Base-by-base conservation (phyloP, 2,113 vertebrate species). In the Xenus cinereus region DNA sequence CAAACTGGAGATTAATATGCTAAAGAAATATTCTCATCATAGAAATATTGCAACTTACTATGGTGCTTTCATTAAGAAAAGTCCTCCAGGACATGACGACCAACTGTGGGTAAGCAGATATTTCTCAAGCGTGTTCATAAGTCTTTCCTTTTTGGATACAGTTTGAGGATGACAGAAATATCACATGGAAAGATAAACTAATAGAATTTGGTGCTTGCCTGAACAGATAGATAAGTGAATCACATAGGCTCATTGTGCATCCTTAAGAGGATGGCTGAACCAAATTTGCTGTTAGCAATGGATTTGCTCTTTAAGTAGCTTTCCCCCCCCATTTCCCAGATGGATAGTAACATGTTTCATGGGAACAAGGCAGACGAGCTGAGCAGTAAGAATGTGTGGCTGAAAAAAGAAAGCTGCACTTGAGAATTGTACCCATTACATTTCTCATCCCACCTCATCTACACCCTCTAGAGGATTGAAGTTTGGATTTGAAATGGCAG, bases 21-120 rank as follows among this genome's bases (percentile, higher is more conserved):
- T 99, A 93, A 99, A 99, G 98, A 99, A 99, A 92, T 99, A 99
- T 67, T 99, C 99, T 69, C 99, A 99, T 96, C 99, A 99, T 96
- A 98, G 99, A 97, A 99, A 99, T 95, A 99, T 99, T 41, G 99
- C 99, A 95, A 99, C 99, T n/a, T 99, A 99, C 37, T 99, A 99
- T 8, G 99, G 99, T 97, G 99, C 99, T 96, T 99, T 99, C 97
- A 99, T 99, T 97, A 99, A 99, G 97, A 99, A 99, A 90, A 99
- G 99, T 94, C 99, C 99, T 21, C 99, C 99, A 10, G 99, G 99
- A 43, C 99, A 99, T 16, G 99, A 99, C 23, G 99, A 99, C 98
- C 99, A 99, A 67, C 98, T 99, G 23, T 99, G 99, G 99, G 99
- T 99, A 97, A 98, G 99, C 84, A 56, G 37, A 57, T 59, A 4